Evolutionary conservation across 2,113 vertebrate genomes (phyloP).

Genomic region (Archocentrus centrarchus): DNA sequence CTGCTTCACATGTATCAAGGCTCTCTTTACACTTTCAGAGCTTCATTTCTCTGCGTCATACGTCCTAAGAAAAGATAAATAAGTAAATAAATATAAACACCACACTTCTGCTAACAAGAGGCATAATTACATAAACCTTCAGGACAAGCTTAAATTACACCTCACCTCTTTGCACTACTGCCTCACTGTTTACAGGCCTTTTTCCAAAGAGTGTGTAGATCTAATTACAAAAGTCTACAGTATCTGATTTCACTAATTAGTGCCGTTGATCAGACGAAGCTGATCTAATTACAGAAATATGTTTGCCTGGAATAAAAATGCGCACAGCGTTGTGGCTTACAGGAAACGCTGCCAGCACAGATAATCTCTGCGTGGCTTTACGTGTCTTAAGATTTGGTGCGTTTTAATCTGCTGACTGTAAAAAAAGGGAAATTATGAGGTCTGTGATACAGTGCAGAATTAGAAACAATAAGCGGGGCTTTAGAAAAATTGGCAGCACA

Average conservation of each 20-base stretch:
- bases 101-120: constrained; percentile 8
- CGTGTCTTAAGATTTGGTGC: neutral
- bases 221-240: constrained; percentile 33
- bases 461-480: neutral
- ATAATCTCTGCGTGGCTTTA: neutral
- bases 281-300: constrained; percentile 31
- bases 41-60: constrained; percentile 7
- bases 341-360: neutral
- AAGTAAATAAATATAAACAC: neutral
- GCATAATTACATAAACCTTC: constrained; percentile 28
- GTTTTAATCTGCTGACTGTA: constrained; percentile 8
- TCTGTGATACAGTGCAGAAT: neutral
- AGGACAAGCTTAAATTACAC: constrained; percentile 4
- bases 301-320: constrained; percentile 18
- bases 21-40: constrained; percentile 10
- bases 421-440: neutral
- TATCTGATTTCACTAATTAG: constrained; percentile 37
- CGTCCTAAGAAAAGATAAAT: constrained; percentile 10
- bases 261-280: constrained; percentile 19
- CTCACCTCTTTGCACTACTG: neutral
- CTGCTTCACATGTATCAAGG: constrained; percentile 18
- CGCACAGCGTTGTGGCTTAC: neutral
- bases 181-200: neutral
- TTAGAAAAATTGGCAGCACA: neutral
- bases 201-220: constrained; percentile 4